Base-by-base conservation (phyloP, 2,113 vertebrate genomes). In the Psophia crepitans region DNA sequence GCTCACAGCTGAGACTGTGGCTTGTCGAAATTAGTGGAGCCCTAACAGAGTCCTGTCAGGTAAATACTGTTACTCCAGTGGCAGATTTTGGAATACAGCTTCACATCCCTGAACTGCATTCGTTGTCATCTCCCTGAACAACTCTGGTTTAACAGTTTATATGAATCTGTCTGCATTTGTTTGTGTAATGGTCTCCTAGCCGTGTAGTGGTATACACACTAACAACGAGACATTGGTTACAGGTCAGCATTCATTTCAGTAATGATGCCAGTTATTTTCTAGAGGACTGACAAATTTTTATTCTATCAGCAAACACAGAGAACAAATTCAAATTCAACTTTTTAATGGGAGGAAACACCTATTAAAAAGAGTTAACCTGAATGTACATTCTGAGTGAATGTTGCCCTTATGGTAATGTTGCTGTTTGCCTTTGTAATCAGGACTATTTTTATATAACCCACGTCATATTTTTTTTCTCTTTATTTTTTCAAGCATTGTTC, bases 381-480 rank as follows among this genome's bases (percentile, higher is more conserved):
- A 77, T 89, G 64, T 32, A 41, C 16, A 8, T 79, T 70, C 14
- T 2, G 9, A 70, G 80, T 14, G 27, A 70, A 35, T 56, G 60
- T 70, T 83, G 75, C 68, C 82, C 26, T 51, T 39, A 32, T 76
- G 79, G 64, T 86, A 86, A 90, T 54, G 51, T 43, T 85, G 78
- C 90, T 90, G 49, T 91, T 94, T 96, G 82, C 87, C 70, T 96
- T 91, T 87, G 78, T 82, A 91, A 96, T 84, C 49, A 79, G 87
- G 57, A 57, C 75, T 96, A 46, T 80, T 93, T 96, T 96, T 94
- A 54, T 56, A 58, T 83, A 94, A 85, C 46, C 18, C 49, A 53
- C 48, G 57, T 75, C 5, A 22, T 39, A n/a, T 43, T 91, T 88
- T 64, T 81, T 83, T 74, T 2, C 78, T 93, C 19, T 86, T 79